Base-by-base conservation (phyloP, 2,797 vertebrate genomes). In the Cryptoblepharus egeriae region DNA sequence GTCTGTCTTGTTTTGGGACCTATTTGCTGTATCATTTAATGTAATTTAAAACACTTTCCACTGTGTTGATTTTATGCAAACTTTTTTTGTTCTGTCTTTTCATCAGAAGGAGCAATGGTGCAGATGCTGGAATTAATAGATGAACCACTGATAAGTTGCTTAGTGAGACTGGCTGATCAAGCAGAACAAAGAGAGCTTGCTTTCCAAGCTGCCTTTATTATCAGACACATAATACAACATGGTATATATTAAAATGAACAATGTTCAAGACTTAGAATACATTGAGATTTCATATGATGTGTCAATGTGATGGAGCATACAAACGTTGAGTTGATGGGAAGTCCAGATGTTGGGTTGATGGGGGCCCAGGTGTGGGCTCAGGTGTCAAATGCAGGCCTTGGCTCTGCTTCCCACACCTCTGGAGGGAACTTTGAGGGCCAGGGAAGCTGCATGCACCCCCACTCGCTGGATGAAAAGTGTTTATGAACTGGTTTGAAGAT, bases 151-250 rank as follows among this genome's bases (percentile, higher is more conserved):
- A 87, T 90, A 49, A 85, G 84, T 63, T 32, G 87, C 68, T 85
- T 95, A 81, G 87, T 95, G 87, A 92, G 87, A 78, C 74, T 95
- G 80, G 91, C 94, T 60, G 90, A 85, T 32, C 90, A 91, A 1
- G 73, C 75, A 71, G 91, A 93, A 81, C 77, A 90, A 65, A 79
- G 81, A 1, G 94, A 95, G 65, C 58, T 82, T 45, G 92, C 92
- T 15, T 94, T 93, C 60, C 92, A 95, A 28, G 93, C 94, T 77
- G 95, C 94, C 35, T 91, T 85, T 75, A 80, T 94, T 84, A 92
- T 95, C 88, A 91, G 74, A 72, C 80, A 91, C 81, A 76, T 88
- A 39, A 78, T 60, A 1, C 7, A 77, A 73, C 90, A 93, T 0
- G 93, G 95, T 95, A 95, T 86, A 74, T 91, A 71, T 75, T 76